Percentiles rank a stretch among this genome's conserved stretches.
Evolutionary conservation across 2,113 vertebrate species (phyloP).

Genomic region (Poeciliopsis occidentalis): DNA sequence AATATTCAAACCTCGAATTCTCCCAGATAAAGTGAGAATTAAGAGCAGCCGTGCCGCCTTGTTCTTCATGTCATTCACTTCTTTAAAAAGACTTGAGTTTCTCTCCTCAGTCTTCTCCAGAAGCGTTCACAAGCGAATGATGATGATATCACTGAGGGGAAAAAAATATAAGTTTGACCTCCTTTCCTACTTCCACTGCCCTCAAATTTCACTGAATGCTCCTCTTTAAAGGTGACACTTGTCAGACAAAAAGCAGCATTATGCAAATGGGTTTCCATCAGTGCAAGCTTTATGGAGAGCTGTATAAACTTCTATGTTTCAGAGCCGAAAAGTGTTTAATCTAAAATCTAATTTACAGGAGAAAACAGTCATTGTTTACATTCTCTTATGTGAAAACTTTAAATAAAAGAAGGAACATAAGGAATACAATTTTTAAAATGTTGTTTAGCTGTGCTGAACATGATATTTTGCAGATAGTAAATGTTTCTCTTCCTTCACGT

Average conservation of each 20-base stretch:
- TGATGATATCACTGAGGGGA: conserved; percentile 29
- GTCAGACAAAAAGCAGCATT: conserved; percentile 16
- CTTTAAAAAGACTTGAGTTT: conserved; percentile 19
- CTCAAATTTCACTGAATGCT: conserved; percentile 8
- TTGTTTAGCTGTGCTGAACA: no score
- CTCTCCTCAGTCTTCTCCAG: conserved; percentile 13
- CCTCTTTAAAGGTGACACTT: conserved; percentile 28
- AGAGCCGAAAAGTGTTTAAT: no score
- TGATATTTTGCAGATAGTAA: no score
- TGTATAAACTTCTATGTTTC: background rate
- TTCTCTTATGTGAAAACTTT: no score
- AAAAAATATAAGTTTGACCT: conserved; percentile 24
- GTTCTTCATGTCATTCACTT: background rate
- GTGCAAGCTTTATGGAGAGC: background rate
- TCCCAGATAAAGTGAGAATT: conserved; percentile 26
- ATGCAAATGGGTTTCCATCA: conserved; percentile 18
- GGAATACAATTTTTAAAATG: no score
- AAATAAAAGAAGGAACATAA: no score
- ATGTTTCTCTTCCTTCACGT: no score
- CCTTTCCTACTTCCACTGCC: conserved; percentile 31
- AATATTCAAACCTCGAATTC: conserved; percentile 23
- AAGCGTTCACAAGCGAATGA: conserved; percentile 11
- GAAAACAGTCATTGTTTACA: no score
- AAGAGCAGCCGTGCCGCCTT: background rate
- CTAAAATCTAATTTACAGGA: no score